Evolutionary conservation across 2,797 vertebrate genomes (phyloP).

Genomic region (Falco columbarius): DNA sequence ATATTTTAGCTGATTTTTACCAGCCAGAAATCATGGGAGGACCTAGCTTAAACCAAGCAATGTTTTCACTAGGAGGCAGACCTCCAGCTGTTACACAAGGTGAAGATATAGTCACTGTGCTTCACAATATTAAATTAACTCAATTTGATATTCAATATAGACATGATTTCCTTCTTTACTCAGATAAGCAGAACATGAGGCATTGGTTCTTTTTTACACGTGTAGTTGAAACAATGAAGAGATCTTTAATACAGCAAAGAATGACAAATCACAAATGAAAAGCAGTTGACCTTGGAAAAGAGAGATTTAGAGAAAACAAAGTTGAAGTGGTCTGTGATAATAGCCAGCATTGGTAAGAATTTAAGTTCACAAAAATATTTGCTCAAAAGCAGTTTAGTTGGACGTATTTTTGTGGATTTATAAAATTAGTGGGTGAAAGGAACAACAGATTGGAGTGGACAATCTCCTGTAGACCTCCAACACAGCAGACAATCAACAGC

Average conservation of each 20-base stretch:
- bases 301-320: background rate
- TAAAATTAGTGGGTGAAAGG: background rate
- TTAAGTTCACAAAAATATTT: background rate
- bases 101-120: background rate
- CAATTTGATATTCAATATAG: background rate
- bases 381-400: background rate
- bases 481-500: background rate
- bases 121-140: background rate
- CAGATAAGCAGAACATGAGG: background rate
- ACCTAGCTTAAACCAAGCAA: background rate
- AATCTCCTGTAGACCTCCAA: background rate
- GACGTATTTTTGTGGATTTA: background rate
- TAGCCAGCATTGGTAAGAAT: background rate
- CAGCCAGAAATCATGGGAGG: background rate
- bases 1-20: background rate
- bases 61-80: background rate
- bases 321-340: background rate
- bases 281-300: background rate
- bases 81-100: background rate
- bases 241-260: background rate
- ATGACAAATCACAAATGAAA: background rate
- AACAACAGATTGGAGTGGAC: background rate
- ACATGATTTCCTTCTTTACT: background rate
- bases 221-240: background rate
- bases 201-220: background rate